Evolutionary conservation across 2,797 vertebrate species (phyloP).

Genomic region (Helicolenus hilgendorfi): DNA sequence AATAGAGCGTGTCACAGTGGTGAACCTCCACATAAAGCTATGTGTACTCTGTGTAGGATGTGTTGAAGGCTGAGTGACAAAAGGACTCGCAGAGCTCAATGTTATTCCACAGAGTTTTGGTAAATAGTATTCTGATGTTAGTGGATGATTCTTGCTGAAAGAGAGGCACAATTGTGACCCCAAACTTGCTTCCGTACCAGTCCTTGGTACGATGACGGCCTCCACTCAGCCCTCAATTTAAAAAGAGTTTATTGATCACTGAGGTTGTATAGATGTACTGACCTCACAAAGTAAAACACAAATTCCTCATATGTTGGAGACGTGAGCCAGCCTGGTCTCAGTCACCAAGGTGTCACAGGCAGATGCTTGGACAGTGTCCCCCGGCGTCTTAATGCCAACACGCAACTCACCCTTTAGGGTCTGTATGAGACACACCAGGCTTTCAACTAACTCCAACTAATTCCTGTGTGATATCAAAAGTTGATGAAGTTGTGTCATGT

Average conservation of each 20-base stretch:
- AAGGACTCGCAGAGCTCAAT: not conserved
- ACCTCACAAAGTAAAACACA: not conserved
- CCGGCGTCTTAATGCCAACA: too few species aligned
- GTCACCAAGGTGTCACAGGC: not conserved
- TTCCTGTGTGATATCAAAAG: not conserved
- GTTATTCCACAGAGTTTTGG: not conserved
- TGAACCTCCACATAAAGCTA: not conserved
- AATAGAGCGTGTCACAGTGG: not conserved
- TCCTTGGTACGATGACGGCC: not conserved
- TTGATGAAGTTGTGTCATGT: not conserved
- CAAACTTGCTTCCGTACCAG: not conserved
- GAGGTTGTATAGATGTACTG: not conserved
- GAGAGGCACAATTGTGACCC: not conserved
- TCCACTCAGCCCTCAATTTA: not conserved
- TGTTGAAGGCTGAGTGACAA: not conserved
- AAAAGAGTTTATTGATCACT: not conserved
- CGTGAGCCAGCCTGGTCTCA: not conserved
- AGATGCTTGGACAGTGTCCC: too few species aligned
- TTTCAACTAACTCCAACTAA: not conserved
- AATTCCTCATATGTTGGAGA: not conserved
- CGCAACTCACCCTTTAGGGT: not conserved
- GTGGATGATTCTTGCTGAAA: not conserved
- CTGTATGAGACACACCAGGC: not conserved
- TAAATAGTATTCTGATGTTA: not conserved
- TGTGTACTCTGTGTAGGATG: not conserved